These are phyloP conservation scores for Anthonomus grandis DNA, from an alignment of 1,140 invertebrate species.

Conservation along the genomic window DNA sequence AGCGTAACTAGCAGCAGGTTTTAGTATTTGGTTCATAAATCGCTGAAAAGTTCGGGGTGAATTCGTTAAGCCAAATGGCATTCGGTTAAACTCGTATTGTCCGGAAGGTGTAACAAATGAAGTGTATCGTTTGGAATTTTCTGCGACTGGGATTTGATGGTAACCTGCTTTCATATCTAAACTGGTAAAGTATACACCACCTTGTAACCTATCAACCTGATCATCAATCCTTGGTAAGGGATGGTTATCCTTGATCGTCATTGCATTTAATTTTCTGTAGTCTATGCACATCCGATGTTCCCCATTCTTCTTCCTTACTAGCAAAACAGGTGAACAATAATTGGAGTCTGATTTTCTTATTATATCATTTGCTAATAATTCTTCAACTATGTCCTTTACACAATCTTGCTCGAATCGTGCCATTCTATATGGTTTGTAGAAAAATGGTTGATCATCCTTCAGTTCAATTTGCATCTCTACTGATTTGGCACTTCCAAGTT, in stretches of 20 bases:
- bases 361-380: slow-evolving; percentile 13
- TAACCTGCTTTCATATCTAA: slow-evolving; percentile 32
- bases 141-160: slow-evolving; percentile 37
- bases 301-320: not conserved
- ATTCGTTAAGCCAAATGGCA: slow-evolving; percentile 51
- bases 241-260: slow-evolving; percentile 27
- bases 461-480: not conserved
- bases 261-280: not conserved
- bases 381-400: slow-evolving; percentile 11
- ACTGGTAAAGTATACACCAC: slow-evolving; percentile 33
- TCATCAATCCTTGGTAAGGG: slow-evolving; percentile 44
- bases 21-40: slow-evolving; percentile 7
- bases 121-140: slow-evolving; percentile 40
- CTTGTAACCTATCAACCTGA: slow-evolving; percentile 31
- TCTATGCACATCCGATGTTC: not conserved
- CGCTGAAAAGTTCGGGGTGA: slow-evolving; percentile 35
- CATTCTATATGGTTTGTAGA: not conserved
- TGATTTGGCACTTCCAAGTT: not conserved
- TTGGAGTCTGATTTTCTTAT: slow-evolving; percentile 33
- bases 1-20: not conserved
- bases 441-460: not conserved
- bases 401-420: not conserved
- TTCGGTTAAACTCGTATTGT: slow-evolving; percentile 47
- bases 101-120: slow-evolving; percentile 31
- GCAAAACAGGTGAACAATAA: slow-evolving; percentile 34